Conservation (phyloP, 2,113 vertebrate species). For the Istiophorus platypterus region DNA sequence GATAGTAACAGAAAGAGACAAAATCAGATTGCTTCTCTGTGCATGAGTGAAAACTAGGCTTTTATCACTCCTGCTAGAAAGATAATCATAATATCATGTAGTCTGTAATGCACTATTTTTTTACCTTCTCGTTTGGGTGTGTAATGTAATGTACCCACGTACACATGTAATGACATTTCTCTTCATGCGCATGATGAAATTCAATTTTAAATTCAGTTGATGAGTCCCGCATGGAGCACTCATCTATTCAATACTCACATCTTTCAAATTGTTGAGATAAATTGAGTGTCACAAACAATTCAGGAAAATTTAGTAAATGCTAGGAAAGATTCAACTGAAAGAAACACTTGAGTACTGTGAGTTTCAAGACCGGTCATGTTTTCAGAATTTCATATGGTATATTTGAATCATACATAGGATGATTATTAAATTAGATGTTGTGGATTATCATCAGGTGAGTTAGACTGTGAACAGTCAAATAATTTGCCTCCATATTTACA, state of each 20-base stretch:
- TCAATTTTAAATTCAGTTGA: not conserved
- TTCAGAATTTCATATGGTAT: not conserved
- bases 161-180: not conserved
- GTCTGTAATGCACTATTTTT: not conserved
- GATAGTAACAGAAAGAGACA: not conserved
- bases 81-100: constrained; percentile 9
- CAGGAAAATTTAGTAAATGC: not conserved
- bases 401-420: not conserved
- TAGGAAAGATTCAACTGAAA: not conserved
- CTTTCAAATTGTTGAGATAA: not conserved
- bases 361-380: not conserved
- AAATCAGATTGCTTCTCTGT: not conserved
- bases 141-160: too few relatives aligned
- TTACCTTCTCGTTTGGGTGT: constrained; percentile 6
- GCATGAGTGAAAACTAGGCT: not conserved
- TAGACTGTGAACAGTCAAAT: not conserved
- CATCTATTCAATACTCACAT: too few relatives aligned
- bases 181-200: not conserved
- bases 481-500: not conserved
- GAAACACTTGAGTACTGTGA: not conserved
- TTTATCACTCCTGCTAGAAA: not conserved
- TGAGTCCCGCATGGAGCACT: too few relatives aligned
- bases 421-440: not conserved
- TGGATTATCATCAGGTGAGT: not conserved
- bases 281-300: not conserved